Base-by-base conservation (phyloP, 2,888 invertebrate genomes). In the Ectemnius lituratus region DNA sequence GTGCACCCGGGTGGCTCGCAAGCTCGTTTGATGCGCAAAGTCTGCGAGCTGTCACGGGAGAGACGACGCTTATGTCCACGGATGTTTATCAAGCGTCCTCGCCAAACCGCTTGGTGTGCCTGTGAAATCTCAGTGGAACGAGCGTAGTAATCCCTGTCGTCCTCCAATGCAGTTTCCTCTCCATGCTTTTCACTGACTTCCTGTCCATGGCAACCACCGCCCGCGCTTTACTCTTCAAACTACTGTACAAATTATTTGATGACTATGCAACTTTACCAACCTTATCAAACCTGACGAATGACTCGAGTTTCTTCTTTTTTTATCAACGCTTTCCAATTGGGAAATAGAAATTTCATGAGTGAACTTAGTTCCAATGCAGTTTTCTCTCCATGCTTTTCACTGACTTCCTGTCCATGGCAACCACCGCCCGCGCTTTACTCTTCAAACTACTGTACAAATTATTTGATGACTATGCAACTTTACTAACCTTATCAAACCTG, bases 31-130 rank as follows among this genome's bases (percentile, higher is more conserved):
- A 46, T 46, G 37, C 46, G 60, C 16, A 27, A 69, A 62, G 57
- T 64, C 76, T 71, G 73, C 68, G 23, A 69, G 73, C 70, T 68
- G 73, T 73, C 76, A 69, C 69, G 75, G 46, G 37, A 37, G 37
- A 37, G 37, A 65, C 52, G 65, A 20, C 20, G 61, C 64, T 65
- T 27, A 62, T 60, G 59, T 59, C 49, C 70, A 67, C 78, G 73
- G 72, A 78, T 81, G 81, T 81, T 81, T 82, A 75, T 66, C 47
- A 62, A 73, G 76, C 13, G 58, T 37, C 68, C 69, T 62, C 70
- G 45, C 69, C 23, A 23, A 23, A 23, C 23, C 62, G 52, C 60
- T 47, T 14, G 16, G 45, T 64, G 73, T 56, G 20, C 60, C 76
- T 81, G 82, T 66, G 60, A 78, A 78, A 65, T 62, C 78, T 82